A percentile compares a stretch with the other conserved stretches of the same genome.
Conservation (phyloP, 35 echinoderm and acorn worm species). For the Eucidaris tribuloides region DNA sequence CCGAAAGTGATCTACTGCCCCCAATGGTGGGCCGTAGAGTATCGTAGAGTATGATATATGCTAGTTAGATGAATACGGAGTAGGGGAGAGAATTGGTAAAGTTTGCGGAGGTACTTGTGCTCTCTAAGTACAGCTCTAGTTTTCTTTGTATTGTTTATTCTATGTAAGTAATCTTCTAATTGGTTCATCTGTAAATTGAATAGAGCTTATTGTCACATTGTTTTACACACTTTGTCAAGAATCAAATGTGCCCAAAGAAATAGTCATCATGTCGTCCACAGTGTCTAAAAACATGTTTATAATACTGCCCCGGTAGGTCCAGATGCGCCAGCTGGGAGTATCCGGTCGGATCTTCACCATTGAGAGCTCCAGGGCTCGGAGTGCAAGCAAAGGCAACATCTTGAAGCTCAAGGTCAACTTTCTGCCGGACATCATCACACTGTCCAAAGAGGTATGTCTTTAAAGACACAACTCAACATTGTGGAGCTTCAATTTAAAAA, state of each 20-base stretch:
- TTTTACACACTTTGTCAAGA: neutral
- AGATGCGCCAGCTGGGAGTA: constrained; percentile 94
- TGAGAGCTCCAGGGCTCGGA: constrained; percentile 74
- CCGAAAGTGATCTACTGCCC: too few species aligned
- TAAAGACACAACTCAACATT: constrained; percentile 94
- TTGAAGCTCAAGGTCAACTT: constrained; percentile 99
- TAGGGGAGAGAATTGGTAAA: too few species aligned
- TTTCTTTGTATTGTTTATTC: too few species aligned
- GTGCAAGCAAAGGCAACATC: constrained; percentile 50
- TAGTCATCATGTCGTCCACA: neutral
- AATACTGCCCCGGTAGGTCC: constrained; percentile 61
- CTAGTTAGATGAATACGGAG: too few species aligned
- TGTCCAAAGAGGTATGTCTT: constrained; percentile 88
- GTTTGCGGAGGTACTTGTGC: too few species aligned
- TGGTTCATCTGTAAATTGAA: too few species aligned
- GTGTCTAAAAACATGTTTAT: too few species aligned
- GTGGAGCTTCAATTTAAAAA: constrained; percentile 95
- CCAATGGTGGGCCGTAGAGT: too few species aligned
- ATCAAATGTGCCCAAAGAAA: neutral
- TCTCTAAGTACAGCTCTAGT: too few species aligned
- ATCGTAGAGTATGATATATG: too few species aligned
- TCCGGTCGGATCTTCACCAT: constrained; percentile 98
- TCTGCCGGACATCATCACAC: constrained; percentile 96
- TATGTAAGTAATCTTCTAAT: too few species aligned
- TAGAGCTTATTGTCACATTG: neutral